Conservation (phyloP, 2,797 vertebrate genomes). For the Sphaeramia orbicularis region DNA sequence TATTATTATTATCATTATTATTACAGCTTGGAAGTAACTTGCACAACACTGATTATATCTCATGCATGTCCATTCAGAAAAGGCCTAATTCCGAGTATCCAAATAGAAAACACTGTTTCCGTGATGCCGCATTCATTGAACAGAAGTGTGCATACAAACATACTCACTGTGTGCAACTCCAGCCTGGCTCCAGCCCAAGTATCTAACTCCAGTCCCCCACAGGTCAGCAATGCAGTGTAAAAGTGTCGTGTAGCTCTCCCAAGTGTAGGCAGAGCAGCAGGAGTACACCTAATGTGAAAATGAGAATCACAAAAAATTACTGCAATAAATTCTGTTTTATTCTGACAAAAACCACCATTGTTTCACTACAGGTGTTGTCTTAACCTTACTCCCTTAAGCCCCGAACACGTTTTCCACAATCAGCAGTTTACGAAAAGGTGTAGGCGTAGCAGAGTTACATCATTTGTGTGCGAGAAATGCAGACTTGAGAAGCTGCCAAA, state of each 20-base stretch:
- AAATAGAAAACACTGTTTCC: too few species aligned
- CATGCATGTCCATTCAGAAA: too few species aligned
- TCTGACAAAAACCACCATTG: slow-evolving; percentile 39
- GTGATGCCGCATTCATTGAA: too few species aligned
- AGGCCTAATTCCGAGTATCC: too few species aligned
- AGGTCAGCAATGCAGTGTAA: slow-evolving; percentile 52
- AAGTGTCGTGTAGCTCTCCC: slow-evolving; percentile 33
- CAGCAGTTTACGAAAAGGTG: slow-evolving; percentile 61
- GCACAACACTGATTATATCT: too few species aligned
- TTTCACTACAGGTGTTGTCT: slow-evolving; percentile 68
- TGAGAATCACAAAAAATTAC: slow-evolving; percentile 35
- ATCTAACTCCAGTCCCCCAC: background rate
- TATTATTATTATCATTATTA: too few species aligned
- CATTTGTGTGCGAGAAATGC: slow-evolving; percentile 44
- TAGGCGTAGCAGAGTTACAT: slow-evolving; percentile 51
- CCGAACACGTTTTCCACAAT: slow-evolving; percentile 54
- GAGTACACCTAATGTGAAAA: slow-evolving; percentile 19
- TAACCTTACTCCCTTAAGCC: slow-evolving; percentile 47
- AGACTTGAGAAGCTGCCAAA: slow-evolving; percentile 43
- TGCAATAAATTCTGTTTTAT: slow-evolving; percentile 9
- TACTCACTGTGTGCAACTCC: too few species aligned
- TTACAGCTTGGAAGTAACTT: too few species aligned
- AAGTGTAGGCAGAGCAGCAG: slow-evolving; percentile 17
- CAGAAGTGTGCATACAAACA: too few species aligned
- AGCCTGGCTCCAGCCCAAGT: too few species aligned